Base-by-base conservation (phyloP, 2,888 invertebrate genomes). In the Sialis fuliginosa region DNA sequence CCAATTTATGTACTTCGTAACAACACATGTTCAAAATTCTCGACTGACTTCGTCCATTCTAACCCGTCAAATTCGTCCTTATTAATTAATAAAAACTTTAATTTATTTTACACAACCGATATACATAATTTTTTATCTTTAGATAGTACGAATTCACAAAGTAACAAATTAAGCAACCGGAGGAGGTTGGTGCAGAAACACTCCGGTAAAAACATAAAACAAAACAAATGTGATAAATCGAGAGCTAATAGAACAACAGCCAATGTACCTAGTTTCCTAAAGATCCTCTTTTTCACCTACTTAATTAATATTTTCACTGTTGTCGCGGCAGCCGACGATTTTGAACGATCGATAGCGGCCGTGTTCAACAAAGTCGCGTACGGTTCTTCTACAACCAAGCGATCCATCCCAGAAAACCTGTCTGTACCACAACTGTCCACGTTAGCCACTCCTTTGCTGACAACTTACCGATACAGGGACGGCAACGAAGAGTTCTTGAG, bases 361-460 rank as follows among this genome's bases (percentile, higher is more conserved):
- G 75, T 80, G 45, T 71, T 80, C 54, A 78, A 76, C 54, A 79
- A 79, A 62, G 79, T 79, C 41, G 78, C 79, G 1, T 78, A 79
- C 55, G 78, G 77, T 12, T 75, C 76, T 48, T 71, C 72, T 33
- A 78, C 79, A 32, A 79, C 78, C n/a, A 79, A 79, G 56, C 66
- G 78, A 8, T 77, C 77, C 52, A 78, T 79, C 53, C 75, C 77
- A 9, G 77, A 77, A 47, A 76, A 71, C 55, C 70, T 66, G 49
- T 70, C 69, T 42, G 71, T 74, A 40, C 72, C 76, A 48, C 74
- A 72, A 7, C 61, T 76, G 35, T 77, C 78, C 40, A 79, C 79
- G 6, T 68, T 74, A 33, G 72, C 77, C n/a, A 76, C 78, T 12
- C 75, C 77, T 1, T 58, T 74, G 41, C 63, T 76, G 41, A 77